phyloP scores from a whole-genome alignment of 2,113 vertebrate genomes.

The Cromileptes altivelis region DNA sequence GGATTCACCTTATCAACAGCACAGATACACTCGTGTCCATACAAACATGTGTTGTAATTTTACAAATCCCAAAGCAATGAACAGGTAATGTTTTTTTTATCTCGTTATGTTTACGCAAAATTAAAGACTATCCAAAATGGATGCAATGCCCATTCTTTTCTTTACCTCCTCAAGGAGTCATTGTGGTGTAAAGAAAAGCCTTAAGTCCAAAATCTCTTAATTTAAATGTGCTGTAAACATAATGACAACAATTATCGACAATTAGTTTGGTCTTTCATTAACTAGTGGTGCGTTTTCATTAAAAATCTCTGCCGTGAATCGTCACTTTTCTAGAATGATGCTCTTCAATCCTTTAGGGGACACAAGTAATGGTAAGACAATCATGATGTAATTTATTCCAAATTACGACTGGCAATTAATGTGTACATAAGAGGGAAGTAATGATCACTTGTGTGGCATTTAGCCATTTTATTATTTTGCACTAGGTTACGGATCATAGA shows the following conservation, averaged over 20 bases:
- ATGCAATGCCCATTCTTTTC: neutral
- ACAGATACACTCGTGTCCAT: neutral
- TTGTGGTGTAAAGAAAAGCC: neutral
- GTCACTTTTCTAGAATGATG: neutral
- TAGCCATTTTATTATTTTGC: neutral
- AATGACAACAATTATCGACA: neutral
- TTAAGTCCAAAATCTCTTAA: neutral
- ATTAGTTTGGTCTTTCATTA: neutral
- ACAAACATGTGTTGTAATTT: constrained; percentile 1
- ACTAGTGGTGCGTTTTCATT: constrained; percentile 1
- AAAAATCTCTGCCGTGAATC: neutral
- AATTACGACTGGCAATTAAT: constrained; percentile 12
- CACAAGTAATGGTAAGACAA: neutral
- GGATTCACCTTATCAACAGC: constrained; percentile 38
- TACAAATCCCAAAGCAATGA: constrained; percentile 27
- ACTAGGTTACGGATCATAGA: neutral
- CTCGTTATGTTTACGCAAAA: neutral
- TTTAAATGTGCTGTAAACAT: constrained; percentile 1
- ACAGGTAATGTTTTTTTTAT: neutral
- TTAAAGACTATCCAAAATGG: too few species aligned
- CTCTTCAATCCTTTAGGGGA: constrained; percentile 1
- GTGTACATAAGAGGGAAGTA: neutral
- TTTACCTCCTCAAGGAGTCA: too few species aligned
- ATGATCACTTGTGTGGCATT: constrained; percentile 4
- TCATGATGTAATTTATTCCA: constrained; percentile 6